A percentile compares a stretch with the other conserved stretches of the same genome.
Evolutionary conservation across 2,888 invertebrate genomes (phyloP).

Genomic region (Trichogramma evanescens): DNA sequence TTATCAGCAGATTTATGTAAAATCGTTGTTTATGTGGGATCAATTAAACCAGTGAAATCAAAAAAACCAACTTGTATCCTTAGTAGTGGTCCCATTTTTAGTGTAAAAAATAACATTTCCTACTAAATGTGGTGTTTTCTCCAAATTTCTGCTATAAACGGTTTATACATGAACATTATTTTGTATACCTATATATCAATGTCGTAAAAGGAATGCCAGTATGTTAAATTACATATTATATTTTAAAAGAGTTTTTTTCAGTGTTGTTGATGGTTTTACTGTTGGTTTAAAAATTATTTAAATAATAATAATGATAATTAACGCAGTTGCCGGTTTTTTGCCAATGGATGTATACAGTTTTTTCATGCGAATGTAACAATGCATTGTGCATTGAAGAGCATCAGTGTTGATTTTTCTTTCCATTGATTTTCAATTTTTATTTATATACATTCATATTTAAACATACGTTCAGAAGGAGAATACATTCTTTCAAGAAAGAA

Average conservation of each 20-base stretch:
- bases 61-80: too few relatives aligned
- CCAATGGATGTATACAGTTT: conserved; percentile 7
- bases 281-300: conserved; percentile 24
- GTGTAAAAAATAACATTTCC: conserved; percentile 2
- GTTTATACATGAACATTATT: conserved; percentile 22
- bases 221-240: conserved; percentile 25
- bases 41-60: too few relatives aligned
- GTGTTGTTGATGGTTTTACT: conserved; percentile 35
- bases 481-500: too few relatives aligned
- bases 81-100: conserved; percentile 6
- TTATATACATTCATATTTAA: not conserved
- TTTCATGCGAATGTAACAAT: conserved; percentile 21
- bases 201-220: conserved; percentile 41
- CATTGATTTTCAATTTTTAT: too few relatives aligned
- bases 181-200: conserved; percentile 34
- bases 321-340: conserved; percentile 1
- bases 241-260: conserved; percentile 40
- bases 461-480: conserved; percentile 20
- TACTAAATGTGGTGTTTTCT: conserved; percentile 38
- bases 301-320: not conserved
- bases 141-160: conserved; percentile 32
- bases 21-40: too few relatives aligned
- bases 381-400: conserved; percentile 20
- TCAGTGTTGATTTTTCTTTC: too few relatives aligned
- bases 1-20: too few relatives aligned